phyloP scores from a whole-genome alignment of 92 coral and sea anemone genomes.

The Porites divaricata region DNA sequence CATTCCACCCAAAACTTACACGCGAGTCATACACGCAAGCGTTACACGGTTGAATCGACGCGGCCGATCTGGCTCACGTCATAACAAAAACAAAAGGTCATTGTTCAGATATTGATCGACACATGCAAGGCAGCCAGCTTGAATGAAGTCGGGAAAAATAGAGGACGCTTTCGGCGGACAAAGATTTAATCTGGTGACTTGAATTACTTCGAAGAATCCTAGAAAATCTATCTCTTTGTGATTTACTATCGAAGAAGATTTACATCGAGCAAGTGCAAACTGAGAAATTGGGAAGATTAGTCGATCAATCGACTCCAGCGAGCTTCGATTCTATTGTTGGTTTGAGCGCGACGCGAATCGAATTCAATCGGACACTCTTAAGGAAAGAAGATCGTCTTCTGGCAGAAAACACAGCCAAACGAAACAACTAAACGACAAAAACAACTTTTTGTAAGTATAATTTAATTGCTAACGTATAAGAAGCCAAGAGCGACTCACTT shows the following conservation, averaged over 20 bases:
- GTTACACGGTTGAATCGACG: background rate
- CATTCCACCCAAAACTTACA: too few species aligned
- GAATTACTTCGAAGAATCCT: background rate
- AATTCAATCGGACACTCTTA: constrained; percentile 24
- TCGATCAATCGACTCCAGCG: constrained; percentile 27
- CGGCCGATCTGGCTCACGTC: constrained; percentile 33
- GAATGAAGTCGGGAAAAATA: background rate
- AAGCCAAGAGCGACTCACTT: background rate
- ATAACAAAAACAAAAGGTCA: constrained; percentile 7
- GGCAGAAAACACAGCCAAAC: background rate
- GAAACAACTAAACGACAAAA: background rate
- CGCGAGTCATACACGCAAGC: constrained; percentile 2
- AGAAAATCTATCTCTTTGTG: background rate
- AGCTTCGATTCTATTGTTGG: constrained; percentile 24
- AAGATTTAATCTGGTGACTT: background rate
- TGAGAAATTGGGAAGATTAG: background rate
- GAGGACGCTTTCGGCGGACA: background rate
- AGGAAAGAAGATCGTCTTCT: background rate
- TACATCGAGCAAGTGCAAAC: background rate
- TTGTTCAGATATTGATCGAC: background rate
- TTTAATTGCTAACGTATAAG: background rate
- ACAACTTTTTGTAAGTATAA: background rate
- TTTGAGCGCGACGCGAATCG: constrained; percentile 38
- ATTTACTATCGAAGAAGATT: background rate
- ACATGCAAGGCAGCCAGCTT: background rate